phyloP scores from a whole-genome alignment of 2,113 vertebrate genomes.

The Paramisgurnus dabryanus region DNA sequence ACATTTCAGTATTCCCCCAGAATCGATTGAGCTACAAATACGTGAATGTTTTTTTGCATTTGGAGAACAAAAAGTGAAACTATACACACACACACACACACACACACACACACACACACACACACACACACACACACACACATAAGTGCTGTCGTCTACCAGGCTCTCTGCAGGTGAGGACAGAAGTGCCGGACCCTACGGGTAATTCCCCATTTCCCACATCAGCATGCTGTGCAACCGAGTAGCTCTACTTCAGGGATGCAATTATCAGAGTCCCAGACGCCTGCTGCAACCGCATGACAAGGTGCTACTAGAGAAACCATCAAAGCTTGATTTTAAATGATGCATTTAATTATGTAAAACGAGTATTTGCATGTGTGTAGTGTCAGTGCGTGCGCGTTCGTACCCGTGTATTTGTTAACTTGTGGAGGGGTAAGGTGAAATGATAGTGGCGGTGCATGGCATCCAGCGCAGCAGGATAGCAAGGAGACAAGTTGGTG shows the following conservation, averaged over 20 bases:
- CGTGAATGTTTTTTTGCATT: background rate
- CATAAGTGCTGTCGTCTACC: conserved; percentile 22
- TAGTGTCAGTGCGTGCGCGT: conserved; percentile 25
- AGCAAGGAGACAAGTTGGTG: conserved; percentile 13
- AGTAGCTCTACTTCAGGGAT: conserved; percentile 66
- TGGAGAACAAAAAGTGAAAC: background rate
- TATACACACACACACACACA: background rate
- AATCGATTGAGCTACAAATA: no score
- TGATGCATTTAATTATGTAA: conserved; percentile 70
- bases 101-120: background rate
- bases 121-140: background rate
- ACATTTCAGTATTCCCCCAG: no score
- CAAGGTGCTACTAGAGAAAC: conserved; percentile 70
- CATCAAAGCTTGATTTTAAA: conserved; percentile 74
- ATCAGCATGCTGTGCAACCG: conserved; percentile 56
- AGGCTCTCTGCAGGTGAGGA: conserved; percentile 47
- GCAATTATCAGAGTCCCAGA: conserved; percentile 72
- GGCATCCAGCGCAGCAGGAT: conserved; percentile 24
- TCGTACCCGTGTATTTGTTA: conserved; percentile 26
- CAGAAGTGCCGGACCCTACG: conserved; percentile 48
- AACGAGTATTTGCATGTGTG: conserved; percentile 52
- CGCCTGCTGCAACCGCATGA: conserved; percentile 62
- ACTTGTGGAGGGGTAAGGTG: conserved; percentile 31
- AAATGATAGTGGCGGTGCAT: conserved; percentile 17
- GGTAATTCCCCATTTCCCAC: conserved; percentile 59